phyloP scores from a whole-genome alignment of 2,797 vertebrate genomes.

The Cynodonichthys magdalenae region DNA sequence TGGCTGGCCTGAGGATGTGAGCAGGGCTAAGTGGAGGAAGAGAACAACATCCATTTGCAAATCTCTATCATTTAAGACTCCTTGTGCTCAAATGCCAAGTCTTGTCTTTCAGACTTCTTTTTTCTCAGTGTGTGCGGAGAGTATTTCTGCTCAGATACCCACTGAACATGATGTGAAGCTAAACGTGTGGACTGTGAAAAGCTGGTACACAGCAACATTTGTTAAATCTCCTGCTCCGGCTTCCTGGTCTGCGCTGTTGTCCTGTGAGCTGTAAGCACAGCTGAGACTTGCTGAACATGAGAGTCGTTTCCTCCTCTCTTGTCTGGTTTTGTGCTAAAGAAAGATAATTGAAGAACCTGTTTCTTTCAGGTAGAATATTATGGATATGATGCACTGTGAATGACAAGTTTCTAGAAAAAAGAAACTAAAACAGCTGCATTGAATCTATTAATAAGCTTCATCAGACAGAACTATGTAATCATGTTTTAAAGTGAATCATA shows the following conservation, averaged over 20 bases:
- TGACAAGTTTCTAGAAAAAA: too few relatives aligned
- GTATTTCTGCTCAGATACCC: constrained; percentile 27
- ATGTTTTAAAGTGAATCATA: too few relatives aligned
- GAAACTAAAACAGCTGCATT: not conserved
- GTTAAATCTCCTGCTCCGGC: constrained; percentile 31
- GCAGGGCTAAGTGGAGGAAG: constrained; percentile 34
- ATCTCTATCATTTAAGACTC: constrained; percentile 75
- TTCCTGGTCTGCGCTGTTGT: constrained; percentile 11
- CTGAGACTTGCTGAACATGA: constrained; percentile 9
- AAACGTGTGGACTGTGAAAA: constrained; percentile 38
- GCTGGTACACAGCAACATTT: constrained; percentile 18
- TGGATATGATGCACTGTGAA: constrained; percentile 4
- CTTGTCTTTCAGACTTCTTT: constrained; percentile 45
- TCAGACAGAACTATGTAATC: too few relatives aligned
- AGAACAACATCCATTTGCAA: constrained; percentile 71
- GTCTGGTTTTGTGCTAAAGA: constrained; percentile 1
- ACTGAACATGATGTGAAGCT: constrained; percentile 39
- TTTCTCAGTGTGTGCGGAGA: constrained; percentile 14
- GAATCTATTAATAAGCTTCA: not conserved
- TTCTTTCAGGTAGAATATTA: constrained; percentile 27
- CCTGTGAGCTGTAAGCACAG: constrained; percentile 13
- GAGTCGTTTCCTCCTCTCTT: not conserved
- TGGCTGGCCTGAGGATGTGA: constrained; percentile 47
- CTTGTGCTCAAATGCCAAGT: constrained; percentile 51
- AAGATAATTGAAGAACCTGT: constrained; percentile 9